Evolutionary conservation across 2,113 vertebrate genomes (phyloP), one percentile per base, ranked within the genome.

Genomic region (Calyptommatus sinebrachiatus): DNA sequence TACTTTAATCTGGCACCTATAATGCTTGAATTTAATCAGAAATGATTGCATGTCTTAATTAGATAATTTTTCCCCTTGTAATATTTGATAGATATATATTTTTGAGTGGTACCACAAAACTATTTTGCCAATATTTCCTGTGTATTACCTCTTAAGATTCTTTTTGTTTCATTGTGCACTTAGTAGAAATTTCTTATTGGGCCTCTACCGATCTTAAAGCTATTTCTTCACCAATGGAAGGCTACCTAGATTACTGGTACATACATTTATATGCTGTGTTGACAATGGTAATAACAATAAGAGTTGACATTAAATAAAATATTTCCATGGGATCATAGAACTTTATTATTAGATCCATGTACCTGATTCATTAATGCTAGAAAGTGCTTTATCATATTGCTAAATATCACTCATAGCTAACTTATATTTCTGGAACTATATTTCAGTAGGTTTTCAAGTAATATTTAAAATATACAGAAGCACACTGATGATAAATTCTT

Each of bases 401-500:
- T 29, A 18, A 62, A 4, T 11, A n/a, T 28, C 41, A 35, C 62
- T 31, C 67, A 46, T 12, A 65, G n/a, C 16, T 29, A 22, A 41
- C 61, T 7, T 48, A 12, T 26, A 53, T 21, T 74, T 12, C n/a
- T 28, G 63, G 35, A 8, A 68, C 45, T 73, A 41, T 5, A 72
- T 2, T 65, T 61, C 53, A 79, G 21, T 3, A 65, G 16, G 28
- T 79, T 35, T 53, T 41, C 22, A 46, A 28, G 14, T n/a, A n/a
- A 8, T n/a, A 69, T 69, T 60, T 81, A 70, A 11, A 78, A 68
- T 18, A 2, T 50, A 45, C 46, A 29, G 71, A 7, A 5, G 1
- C 75, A 7, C 86, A 77, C 67, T 81, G 8, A 60, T 60, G 35
- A 2, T 14, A 60, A 20, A 41, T 62, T 62, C 50, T 88, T 83